Evolutionary conservation across 1,140 invertebrate genomes (phyloP), one percentile per base, ranked within the genome.

Genomic region (Zeugodacus cucurbitae): DNA sequence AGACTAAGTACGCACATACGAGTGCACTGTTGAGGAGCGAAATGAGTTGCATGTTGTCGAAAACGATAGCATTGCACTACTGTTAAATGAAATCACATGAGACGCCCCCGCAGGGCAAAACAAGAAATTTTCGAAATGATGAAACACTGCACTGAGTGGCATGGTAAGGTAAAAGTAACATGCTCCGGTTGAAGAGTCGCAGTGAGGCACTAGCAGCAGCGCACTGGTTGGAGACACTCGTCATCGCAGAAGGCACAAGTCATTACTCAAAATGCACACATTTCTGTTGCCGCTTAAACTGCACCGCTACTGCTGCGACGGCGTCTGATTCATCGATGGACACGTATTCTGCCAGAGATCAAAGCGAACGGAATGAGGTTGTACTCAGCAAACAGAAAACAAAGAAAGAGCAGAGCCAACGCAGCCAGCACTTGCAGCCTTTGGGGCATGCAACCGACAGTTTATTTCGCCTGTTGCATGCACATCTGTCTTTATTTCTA

Each of bases 381-480:
- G 17, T 29, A 48, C 44, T 82, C 44, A 48, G n/a, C 37, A 54
- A 4, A 82, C 41, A 44, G n/a, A 82, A 48, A 48, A 34, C 74
- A 82, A 44, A 48, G 37, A 44, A 82, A 26, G 26, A 74, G 17
- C 17, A 74, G 32, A 74, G 34, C 32, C 41, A 82, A 26, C 6
- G 7, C 41, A 48, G 41, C 14, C 8, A 54, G 48, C 14, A 54
- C 48, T 54, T 54, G 37, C 41, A 11, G 22, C 41, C 74, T 48
- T 14, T 82, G 74, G 74, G 20, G 41, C 44, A 48, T 14, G 26
- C 22, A 54, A 48, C 22, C 74, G 41, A 34, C 41, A 82, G 10
- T 82, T 82, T 29, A 48, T 48, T 82, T 82, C 41, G 74, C 74
- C n/a, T 82, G 74, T 82, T 82, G 74, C 74, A 82, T 82, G 41